Conservation (phyloP, 2,113 vertebrate genomes). For the Ramphastos sulfuratus region DNA sequence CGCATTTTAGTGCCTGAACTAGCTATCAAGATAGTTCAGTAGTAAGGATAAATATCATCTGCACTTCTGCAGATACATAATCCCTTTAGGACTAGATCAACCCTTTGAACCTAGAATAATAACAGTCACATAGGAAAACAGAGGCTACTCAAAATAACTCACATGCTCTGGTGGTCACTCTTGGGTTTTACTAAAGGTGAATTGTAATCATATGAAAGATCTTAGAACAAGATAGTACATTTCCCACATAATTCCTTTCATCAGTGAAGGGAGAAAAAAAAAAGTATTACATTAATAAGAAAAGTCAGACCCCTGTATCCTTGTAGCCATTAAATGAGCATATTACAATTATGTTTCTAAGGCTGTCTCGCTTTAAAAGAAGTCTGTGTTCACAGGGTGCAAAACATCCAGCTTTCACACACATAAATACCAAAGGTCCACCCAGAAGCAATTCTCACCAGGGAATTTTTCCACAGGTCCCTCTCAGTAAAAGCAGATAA, state of each 20-base stretch:
- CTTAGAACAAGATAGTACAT: neutral
- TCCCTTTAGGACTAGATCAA: neutral
- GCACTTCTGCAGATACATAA: neutral
- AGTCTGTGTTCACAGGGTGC: neutral
- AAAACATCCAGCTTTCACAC: neutral
- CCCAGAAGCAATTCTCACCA: neutral
- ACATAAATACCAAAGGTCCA: neutral
- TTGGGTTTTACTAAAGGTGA: neutral
- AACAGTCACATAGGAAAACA: neutral
- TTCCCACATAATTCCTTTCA: neutral
- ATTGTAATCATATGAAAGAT: constrained; percentile 17
- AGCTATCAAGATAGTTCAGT: neutral
- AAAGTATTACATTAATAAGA: neutral
- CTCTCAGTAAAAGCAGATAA: neutral
- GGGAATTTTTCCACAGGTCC: neutral
- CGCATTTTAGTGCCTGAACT: neutral
- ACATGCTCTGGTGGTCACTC: neutral
- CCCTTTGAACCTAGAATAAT: neutral
- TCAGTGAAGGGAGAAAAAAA: neutral
- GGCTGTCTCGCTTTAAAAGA: neutral
- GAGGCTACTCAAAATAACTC: neutral
- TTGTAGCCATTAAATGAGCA: neutral
- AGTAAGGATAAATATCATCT: neutral
- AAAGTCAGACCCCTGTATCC: neutral
- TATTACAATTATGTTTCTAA: neutral